A percentile compares a stretch with the other conserved stretches of the same genome.
phyloP scores from a whole-genome alignment of 2,113 vertebrate genomes.

The Enhydra lutris region DNA sequence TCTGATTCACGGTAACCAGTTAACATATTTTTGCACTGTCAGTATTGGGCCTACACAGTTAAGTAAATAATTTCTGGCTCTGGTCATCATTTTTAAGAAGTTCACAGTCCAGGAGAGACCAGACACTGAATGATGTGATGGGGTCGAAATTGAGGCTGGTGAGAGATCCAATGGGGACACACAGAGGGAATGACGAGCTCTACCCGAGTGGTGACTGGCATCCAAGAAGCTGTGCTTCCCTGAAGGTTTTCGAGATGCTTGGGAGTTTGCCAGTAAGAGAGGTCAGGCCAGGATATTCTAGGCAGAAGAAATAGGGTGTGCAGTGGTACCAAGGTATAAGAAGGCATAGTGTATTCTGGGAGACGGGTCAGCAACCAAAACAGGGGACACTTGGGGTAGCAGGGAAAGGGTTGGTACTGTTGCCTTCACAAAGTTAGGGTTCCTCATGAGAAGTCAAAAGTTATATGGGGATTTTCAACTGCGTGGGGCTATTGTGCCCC shows the following conservation, averaged over 20 bases:
- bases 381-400: not conserved
- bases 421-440: not conserved
- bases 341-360: not conserved
- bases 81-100: not conserved
- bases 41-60: not conserved
- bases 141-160: not conserved
- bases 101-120: not conserved
- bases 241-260: not conserved
- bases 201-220: not conserved
- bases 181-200: not conserved
- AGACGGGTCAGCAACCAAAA: not conserved
- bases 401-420: not conserved
- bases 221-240: not conserved
- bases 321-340: not conserved
- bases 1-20: not conserved
- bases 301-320: not conserved
- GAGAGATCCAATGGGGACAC: not conserved
- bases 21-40: not conserved
- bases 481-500: not conserved
- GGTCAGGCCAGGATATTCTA: not conserved
- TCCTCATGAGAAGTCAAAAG: not conserved
- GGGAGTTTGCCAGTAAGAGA: not conserved
- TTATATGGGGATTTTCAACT: not conserved
- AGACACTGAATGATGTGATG: not conserved
- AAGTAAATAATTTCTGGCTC: not conserved